Conservation (phyloP, 1,140 invertebrate genomes). For the Lasioglossum baleicum region DNA sequence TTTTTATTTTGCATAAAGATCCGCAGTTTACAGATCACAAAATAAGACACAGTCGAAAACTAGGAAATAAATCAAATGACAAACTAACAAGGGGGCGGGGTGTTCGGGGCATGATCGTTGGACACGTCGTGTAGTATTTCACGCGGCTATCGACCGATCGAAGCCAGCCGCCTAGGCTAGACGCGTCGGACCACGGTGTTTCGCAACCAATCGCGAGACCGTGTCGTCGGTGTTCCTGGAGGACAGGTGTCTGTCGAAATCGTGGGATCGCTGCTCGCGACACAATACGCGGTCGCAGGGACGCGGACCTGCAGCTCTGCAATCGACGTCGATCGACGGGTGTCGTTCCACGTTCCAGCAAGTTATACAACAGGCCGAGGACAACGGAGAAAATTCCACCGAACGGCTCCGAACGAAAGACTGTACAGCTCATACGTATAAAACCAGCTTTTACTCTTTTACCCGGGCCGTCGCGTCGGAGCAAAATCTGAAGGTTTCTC, state of each 20-base stretch:
- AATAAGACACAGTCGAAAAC: too few relatives aligned
- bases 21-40: too few relatives aligned
- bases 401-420: background rate
- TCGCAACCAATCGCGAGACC: slow-evolving; percentile 39
- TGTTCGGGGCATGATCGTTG: background rate
- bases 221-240: slow-evolving; percentile 31
- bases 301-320: background rate
- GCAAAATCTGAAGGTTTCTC: too few relatives aligned
- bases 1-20: too few relatives aligned
- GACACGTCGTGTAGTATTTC: slow-evolving; percentile 39
- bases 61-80: slow-evolving; percentile 11
- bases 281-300: slow-evolving; percentile 30
- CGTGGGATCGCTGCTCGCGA: slow-evolving; percentile 16
- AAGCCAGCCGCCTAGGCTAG: slow-evolving; percentile 17
- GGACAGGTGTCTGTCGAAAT: slow-evolving; percentile 47
- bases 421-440: too few relatives aligned
- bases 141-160: slow-evolving; percentile 38
- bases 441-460: too few relatives aligned
- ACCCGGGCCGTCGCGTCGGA: too few relatives aligned
- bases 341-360: background rate
- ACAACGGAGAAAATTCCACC: too few relatives aligned
- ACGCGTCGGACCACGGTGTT: slow-evolving; percentile 32
- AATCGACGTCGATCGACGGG: slow-evolving; percentile 30
- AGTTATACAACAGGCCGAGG: too few relatives aligned
- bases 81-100: background rate